Conservation (phyloP, 2,888 invertebrate species). For the Clivina fossor region DNA sequence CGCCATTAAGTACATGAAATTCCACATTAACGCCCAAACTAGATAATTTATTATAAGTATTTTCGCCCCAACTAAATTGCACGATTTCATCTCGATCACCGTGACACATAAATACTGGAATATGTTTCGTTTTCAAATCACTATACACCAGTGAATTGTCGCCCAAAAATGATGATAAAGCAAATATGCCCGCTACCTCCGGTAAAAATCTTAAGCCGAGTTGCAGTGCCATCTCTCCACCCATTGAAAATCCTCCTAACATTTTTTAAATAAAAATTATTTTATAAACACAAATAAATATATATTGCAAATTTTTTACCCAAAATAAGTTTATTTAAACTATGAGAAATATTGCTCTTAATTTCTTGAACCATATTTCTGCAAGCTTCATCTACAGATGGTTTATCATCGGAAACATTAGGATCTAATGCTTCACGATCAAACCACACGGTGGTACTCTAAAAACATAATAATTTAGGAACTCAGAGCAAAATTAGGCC, state of each 20-base stretch:
- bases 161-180: slow-evolving; percentile 68
- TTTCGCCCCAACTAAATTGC: background rate
- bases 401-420: slow-evolving; percentile 61
- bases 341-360: slow-evolving; percentile 52
- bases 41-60: background rate
- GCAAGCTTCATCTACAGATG: slow-evolving; percentile 62
- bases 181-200: slow-evolving; percentile 72
- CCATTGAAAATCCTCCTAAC: slow-evolving; percentile 84
- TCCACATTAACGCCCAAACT: background rate
- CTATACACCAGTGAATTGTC: background rate
- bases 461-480: no score
- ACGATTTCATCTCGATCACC: background rate
- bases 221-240: slow-evolving; percentile 76
- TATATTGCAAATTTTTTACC: slow-evolving; percentile 51
- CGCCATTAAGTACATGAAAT: background rate
- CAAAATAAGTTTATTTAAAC: slow-evolving; percentile 67
- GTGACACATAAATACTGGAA: slow-evolving; percentile 2
- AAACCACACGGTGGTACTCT: slow-evolving; percentile 74
- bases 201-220: slow-evolving; percentile 67
- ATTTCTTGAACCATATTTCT: slow-evolving; percentile 26
- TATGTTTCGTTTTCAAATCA: background rate
- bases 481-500: no score
- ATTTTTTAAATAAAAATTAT: slow-evolving; percentile 48
- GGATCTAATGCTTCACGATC: slow-evolving; percentile 67
- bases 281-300: background rate